Conservation (phyloP, 1,140 invertebrate species). For the Plodia interpunctella region DNA sequence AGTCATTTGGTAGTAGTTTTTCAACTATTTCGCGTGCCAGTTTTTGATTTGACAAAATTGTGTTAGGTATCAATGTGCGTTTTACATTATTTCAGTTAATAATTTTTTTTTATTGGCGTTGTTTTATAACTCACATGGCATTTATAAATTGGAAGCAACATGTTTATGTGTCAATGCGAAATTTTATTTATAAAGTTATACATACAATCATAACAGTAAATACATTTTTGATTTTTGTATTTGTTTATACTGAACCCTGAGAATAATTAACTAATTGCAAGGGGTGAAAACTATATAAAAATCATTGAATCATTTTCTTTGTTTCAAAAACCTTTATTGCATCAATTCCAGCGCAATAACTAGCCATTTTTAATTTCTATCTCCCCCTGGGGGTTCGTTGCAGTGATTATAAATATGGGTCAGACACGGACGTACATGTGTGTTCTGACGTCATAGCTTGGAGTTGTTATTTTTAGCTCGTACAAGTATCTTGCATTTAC, state of each 20-base stretch:
- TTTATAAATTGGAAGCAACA: slow-evolving; percentile 12
- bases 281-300: too few relatives aligned
- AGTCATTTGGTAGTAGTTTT: too few relatives aligned
- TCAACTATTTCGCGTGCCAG: too few relatives aligned
- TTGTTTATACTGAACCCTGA: too few relatives aligned
- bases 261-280: too few relatives aligned
- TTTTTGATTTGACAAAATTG: too few relatives aligned
- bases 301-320: too few relatives aligned
- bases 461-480: background rate
- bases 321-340: background rate
- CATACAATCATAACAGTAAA: background rate
- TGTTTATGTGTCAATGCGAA: slow-evolving; percentile 3
- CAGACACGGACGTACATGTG: background rate
- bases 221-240: background rate
- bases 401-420: slow-evolving; percentile 5
- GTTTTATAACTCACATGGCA: slow-evolving; percentile 8
- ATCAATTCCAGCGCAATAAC: background rate
- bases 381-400: background rate
- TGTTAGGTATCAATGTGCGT: too few relatives aligned
- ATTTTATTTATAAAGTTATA: slow-evolving; percentile 9
- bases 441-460: background rate
- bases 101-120: too few relatives aligned
- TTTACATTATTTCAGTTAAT: slow-evolving; percentile 1
- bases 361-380: background rate
- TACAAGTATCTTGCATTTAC: background rate